Evolutionary conservation across 2,113 vertebrate species (phyloP).

Genomic region (Chlorodrepanis virens): DNA sequence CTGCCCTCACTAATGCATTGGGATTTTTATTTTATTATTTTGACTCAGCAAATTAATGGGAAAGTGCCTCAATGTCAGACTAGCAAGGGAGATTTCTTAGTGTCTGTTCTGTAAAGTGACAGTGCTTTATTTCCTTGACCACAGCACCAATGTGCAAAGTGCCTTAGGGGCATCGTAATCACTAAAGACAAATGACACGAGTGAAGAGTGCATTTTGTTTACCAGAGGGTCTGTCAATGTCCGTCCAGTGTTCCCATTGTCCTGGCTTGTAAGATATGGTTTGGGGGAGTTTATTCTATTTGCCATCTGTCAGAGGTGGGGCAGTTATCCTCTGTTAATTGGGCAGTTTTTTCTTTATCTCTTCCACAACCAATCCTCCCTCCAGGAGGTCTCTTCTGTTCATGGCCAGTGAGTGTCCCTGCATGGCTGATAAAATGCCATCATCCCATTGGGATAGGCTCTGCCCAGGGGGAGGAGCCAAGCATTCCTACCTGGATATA

Average conservation of each 20-base stretch:
- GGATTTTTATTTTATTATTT: neutral
- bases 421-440: neutral
- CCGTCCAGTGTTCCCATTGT: neutral
- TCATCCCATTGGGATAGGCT: neutral
- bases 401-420: neutral
- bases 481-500: neutral
- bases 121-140: neutral
- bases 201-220: neutral
- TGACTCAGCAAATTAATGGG: neutral
- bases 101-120: neutral
- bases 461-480: neutral
- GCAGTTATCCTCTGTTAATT: neutral
- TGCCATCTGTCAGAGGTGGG: neutral
- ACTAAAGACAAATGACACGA: neutral
- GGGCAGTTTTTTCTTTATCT: neutral
- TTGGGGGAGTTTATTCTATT: neutral
- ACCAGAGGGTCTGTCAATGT: neutral
- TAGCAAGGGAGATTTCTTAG: neutral
- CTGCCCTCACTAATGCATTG: neutral
- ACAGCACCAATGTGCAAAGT: neutral
- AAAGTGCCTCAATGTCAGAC: neutral
- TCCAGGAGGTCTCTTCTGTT: neutral
- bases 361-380: neutral
- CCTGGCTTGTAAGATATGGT: neutral
- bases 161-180: neutral